Percentiles rank a stretch among this genome's conserved stretches.
phyloP scores from a whole-genome alignment of 2,888 invertebrate genomes.

The Heliconius cydno region DNA sequence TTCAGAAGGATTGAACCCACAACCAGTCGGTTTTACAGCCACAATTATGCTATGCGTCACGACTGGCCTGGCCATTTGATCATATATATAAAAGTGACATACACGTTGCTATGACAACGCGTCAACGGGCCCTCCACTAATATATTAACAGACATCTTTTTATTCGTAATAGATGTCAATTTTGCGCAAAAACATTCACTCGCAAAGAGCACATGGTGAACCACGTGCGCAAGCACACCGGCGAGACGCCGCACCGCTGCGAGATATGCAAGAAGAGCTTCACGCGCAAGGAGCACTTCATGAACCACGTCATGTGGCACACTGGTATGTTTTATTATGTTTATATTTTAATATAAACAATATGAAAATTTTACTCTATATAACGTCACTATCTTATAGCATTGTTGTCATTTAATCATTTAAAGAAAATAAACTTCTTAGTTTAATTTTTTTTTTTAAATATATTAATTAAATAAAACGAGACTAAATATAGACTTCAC shows the following conservation, averaged over 20 bases:
- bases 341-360: background rate
- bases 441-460: background rate
- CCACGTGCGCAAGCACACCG: slow-evolving; percentile 89
- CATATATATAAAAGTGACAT: background rate
- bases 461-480: no score
- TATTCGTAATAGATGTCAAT: slow-evolving; percentile 84
- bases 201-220: slow-evolving; percentile 91
- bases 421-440: background rate
- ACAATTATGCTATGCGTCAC: no score
- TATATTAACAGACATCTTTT: background rate
- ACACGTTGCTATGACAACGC: background rate
- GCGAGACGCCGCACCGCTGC: slow-evolving; percentile 89
- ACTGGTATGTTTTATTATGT: slow-evolving; percentile 73
- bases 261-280: slow-evolving; percentile 92
- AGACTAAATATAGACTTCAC: no score
- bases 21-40: no score
- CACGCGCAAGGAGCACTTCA: slow-evolving; percentile 89
- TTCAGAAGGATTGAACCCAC: no score
- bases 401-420: no score
- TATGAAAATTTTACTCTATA: background rate
- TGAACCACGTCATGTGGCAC: slow-evolving; percentile 92
- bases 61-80: background rate
- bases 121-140: no score
- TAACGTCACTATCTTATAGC: background rate
- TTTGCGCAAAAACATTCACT: slow-evolving; percentile 89